A percentile compares a stretch with the other conserved stretches of the same genome.
Evolutionary conservation across 2,888 invertebrate genomes (phyloP).

Genomic region (Luperina testacea): DNA sequence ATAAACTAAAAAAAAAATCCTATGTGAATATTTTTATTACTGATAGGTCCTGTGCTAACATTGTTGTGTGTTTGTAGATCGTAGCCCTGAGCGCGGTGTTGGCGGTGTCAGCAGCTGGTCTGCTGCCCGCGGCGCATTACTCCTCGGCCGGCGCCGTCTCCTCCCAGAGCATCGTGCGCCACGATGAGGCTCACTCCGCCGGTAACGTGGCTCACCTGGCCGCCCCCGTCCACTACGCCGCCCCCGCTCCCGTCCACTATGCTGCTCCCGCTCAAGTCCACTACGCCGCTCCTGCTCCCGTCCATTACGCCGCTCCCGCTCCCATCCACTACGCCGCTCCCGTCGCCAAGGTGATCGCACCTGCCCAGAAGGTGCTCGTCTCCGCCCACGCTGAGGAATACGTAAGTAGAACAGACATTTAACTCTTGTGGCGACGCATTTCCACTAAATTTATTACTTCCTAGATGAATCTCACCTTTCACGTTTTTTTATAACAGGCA

Average conservation of each 20-base stretch:
- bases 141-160: constrained; percentile 81
- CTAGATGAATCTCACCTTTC: neutral
- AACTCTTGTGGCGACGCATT: neutral
- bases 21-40: neutral
- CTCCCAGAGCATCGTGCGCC: constrained; percentile 85
- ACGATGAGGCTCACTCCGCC: constrained; percentile 73
- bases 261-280: constrained; percentile 61
- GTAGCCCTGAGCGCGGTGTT: constrained; percentile 79
- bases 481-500: constrained; percentile 73
- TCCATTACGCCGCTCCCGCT: constrained; percentile 67
- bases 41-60: constrained; percentile 5
- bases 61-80: constrained; percentile 71
- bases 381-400: constrained; percentile 75
- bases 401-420: constrained; percentile 66
- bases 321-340: constrained; percentile 74
- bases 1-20: neutral
- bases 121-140: constrained; percentile 82
- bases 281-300: constrained; percentile 70
- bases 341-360: constrained; percentile 71
- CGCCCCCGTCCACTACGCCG: constrained; percentile 65
- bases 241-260: constrained; percentile 62
- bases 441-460: neutral
- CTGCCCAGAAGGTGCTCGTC: constrained; percentile 70
- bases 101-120: constrained; percentile 81
- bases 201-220: constrained; percentile 66